Base-by-base conservation (phyloP, 2,113 vertebrate genomes). In the Smithornis capensis region DNA sequence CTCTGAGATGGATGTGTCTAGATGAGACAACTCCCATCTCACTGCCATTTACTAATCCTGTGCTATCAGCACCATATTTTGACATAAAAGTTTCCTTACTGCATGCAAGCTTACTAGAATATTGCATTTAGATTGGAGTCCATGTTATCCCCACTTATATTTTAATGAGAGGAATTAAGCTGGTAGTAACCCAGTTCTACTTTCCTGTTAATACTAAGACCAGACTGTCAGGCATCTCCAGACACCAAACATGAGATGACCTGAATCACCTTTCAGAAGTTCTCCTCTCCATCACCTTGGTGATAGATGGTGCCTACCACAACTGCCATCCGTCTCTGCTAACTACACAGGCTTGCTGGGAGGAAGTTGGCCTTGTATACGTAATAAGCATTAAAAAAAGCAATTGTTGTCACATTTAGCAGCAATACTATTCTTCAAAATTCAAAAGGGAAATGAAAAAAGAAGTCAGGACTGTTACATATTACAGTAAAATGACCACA, bases 91-190 rank as follows among this genome's bases (percentile, higher is more conserved):
- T 59, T 87, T 73, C 68, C 89, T 96, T 86, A 93, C 89, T 49
- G 47, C 37, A 49, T 9, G 24, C 87, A 95, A 93, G 29, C 56
- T 90, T 45, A 37, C 38, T 44, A 60, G 57, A 79, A 83, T 96
- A 96, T 90, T 86, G 33, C 92, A 95, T 92, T 87, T 89, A 83
- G 35, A 15, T 59, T 81, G 59, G 71, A 59, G 56, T 50, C 83
- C 86, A 44, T 1, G 0, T 59, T 81, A 87, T 35, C 52, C 28
- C 47, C 1, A 3, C 27, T 78, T 67, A 55, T 6, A 75, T 73
- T 80, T 86, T 90, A 73, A 35, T 29, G 71, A 77, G 90, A 91
- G 37, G 67, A 93, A 77, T 67, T 67, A 75, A 93, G 27, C 42
- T 83, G 63, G 76, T 81, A 86, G 79, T 28, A 56, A 70, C 40